Conservation (phyloP, 2,113 vertebrate species). For the Leucopsar rothschildi region DNA sequence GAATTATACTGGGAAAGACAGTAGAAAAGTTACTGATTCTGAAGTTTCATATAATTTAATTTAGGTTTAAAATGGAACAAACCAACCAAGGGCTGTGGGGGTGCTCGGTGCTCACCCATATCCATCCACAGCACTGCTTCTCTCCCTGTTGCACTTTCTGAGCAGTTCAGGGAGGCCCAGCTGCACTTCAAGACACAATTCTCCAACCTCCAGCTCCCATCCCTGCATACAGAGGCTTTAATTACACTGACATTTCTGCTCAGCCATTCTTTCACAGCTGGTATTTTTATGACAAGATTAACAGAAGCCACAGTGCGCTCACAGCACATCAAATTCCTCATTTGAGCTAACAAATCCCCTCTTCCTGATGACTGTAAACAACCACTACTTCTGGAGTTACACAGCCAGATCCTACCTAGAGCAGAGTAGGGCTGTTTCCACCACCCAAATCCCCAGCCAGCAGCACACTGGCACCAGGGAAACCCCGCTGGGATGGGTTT, state of each 20-base stretch:
- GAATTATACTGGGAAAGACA: background rate
- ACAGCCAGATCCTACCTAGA: background rate
- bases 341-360: background rate
- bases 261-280: background rate
- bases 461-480: background rate
- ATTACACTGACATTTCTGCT: background rate
- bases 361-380: background rate
- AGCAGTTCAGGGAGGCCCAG: rapidly evolving
- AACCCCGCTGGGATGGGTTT: background rate
- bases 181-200: background rate
- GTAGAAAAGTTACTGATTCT: background rate
- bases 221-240: background rate
- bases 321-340: background rate
- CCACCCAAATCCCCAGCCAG: background rate
- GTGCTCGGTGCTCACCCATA: rapidly evolving
- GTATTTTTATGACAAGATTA: background rate
- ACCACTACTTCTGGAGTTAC: background rate
- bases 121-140: background rate
- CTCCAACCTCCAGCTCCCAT: background rate
- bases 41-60: background rate
- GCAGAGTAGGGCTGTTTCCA: background rate
- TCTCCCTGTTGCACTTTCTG: background rate
- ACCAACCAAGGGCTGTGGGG: background rate
- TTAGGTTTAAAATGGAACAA: background rate
- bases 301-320: background rate